These are phyloP conservation scores for Pachyseris speciosa DNA, from an alignment of 64 coral and sea anemone genomes.

Conservation along the genomic window DNA sequence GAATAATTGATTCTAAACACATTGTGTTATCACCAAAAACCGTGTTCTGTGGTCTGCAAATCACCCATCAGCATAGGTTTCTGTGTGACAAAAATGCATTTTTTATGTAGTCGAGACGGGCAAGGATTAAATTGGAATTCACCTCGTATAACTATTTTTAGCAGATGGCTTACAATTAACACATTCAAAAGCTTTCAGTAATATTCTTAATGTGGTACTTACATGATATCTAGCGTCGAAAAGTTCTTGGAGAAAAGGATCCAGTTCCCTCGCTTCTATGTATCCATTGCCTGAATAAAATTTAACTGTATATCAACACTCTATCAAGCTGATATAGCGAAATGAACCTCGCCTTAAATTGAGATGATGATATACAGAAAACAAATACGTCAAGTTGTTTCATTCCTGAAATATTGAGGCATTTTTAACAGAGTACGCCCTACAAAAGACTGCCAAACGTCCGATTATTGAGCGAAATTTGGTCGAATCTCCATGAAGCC, in stretches of 20 bases:
- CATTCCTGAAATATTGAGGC: background rate
- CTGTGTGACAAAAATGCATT: background rate
- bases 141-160: too few species aligned
- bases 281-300: slow-evolving; percentile 57
- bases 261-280: slow-evolving; percentile 70
- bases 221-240: slow-evolving; percentile 68
- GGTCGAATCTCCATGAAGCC: background rate
- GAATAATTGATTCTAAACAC: background rate
- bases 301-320: background rate
- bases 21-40: background rate
- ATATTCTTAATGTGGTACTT: background rate
- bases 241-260: slow-evolving; percentile 69
- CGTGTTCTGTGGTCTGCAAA: background rate
- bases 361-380: background rate
- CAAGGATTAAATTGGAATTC: too few species aligned
- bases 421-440: background rate
- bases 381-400: background rate
- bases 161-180: background rate
- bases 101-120: background rate
- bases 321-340: background rate
- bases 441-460: background rate
- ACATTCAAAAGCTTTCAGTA: background rate
- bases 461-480: background rate
- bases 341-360: background rate
- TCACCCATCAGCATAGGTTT: background rate